Percentiles rank a stretch among this genome's conserved stretches.
Evolutionary conservation across 2,797 vertebrate genomes (phyloP).

Genomic region (Sphenodon punctatus): DNA sequence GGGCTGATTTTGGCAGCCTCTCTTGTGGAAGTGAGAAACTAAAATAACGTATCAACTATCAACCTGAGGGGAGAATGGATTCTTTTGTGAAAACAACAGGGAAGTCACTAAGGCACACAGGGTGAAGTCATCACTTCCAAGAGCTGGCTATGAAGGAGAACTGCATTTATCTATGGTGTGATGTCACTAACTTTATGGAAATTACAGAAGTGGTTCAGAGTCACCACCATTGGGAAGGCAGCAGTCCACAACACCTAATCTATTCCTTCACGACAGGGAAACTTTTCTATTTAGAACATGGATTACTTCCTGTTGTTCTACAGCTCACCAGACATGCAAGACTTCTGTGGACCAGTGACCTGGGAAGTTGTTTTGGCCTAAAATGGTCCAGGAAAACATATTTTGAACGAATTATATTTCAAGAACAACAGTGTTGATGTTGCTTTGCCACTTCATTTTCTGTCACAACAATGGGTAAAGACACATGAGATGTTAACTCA

Average conservation of each 20-base stretch:
- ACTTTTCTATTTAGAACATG: neutral
- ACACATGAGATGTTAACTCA: too few relatives aligned
- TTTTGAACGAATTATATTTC: neutral
- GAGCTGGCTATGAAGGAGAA: neutral
- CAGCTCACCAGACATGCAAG: neutral
- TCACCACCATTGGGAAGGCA: neutral
- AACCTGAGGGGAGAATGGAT: neutral
- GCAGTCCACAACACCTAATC: neutral
- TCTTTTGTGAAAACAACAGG: neutral
- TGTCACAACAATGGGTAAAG: neutral
- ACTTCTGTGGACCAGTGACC: neutral
- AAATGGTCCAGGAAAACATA: neutral
- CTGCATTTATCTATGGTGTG: neutral
- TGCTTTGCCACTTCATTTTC: neutral
- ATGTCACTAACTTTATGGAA: neutral
- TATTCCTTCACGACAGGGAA: neutral
- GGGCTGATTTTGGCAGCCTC: too few relatives aligned
- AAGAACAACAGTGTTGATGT: neutral
- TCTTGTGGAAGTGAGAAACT: too few relatives aligned
- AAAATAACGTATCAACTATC: too few relatives aligned
- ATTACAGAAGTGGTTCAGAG: neutral
- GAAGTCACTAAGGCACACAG: neutral
- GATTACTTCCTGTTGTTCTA: neutral
- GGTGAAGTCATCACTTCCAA: neutral
- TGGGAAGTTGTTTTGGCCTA: neutral